These are phyloP conservation scores for Drosophila sucinea DNA, from an alignment of 1,140 invertebrate genomes.

Conservation along the genomic window DNA sequence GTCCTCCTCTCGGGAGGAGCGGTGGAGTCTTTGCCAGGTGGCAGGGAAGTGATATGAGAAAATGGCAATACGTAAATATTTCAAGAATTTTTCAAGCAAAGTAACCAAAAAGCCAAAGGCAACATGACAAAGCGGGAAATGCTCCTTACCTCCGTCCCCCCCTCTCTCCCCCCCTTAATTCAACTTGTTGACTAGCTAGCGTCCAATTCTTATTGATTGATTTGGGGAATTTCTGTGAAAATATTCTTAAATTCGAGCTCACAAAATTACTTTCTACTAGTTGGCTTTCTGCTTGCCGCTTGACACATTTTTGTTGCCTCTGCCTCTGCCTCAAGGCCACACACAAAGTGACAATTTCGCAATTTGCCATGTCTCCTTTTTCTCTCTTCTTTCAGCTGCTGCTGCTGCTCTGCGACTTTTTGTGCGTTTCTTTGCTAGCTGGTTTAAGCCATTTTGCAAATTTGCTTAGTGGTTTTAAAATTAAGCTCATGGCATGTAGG, in stretches of 20 bases:
- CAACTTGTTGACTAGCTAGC: neutral
- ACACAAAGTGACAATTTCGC: conserved; percentile 27
- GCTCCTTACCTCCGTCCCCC: neutral
- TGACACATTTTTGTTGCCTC: conserved; percentile 6
- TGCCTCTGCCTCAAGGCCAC: conserved; percentile 42
- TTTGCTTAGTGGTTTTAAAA: conserved; percentile 77
- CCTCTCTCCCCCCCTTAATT: neutral
- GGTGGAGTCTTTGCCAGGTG: neutral
- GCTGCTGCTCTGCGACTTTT: conserved; percentile 42
- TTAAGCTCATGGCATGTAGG: conserved; percentile 53
- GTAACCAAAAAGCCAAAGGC: conserved; percentile 6
- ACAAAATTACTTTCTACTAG: neutral
- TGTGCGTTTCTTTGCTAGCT: conserved; percentile 1
- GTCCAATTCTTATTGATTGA: neutral
- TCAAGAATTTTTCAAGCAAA: neutral
- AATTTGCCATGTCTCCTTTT: conserved; percentile 35
- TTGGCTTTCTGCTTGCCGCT: conserved; percentile 17
- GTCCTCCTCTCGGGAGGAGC: neutral
- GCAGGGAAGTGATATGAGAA: neutral
- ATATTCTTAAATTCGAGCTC: conserved; percentile 8
- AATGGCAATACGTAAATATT: conserved; percentile 16
- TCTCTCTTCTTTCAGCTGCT: conserved; percentile 14
- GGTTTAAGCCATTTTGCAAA: conserved; percentile 61
- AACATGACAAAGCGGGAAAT: conserved; percentile 34
- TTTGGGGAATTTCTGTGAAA: neutral